phyloP scores from a whole-genome alignment of 2,888 invertebrate genomes.

The Drosophila algonquin region DNA sequence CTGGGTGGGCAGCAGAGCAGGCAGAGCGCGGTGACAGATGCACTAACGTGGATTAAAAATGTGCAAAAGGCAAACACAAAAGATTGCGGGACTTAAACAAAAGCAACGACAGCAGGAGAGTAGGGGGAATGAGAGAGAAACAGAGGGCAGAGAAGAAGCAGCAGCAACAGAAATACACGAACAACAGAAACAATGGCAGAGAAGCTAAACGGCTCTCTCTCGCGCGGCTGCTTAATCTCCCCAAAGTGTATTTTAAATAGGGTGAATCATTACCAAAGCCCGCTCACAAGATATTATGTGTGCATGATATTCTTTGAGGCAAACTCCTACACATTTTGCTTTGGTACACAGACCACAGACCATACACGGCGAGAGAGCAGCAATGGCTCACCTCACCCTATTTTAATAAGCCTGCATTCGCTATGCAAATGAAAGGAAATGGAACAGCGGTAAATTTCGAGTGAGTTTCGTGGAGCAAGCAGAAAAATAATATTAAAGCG shows the following conservation, averaged over 20 bases:
- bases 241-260: background rate
- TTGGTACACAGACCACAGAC: too few species aligned
- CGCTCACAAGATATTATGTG: background rate
- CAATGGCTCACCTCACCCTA: background rate
- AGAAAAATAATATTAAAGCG: slow-evolving; percentile 34
- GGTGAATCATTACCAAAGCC: background rate
- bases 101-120: slow-evolving; percentile 24
- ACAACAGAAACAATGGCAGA: background rate
- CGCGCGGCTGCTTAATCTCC: background rate
- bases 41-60: slow-evolving; percentile 63
- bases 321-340: too few species aligned
- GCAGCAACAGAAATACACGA: background rate
- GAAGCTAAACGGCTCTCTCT: background rate
- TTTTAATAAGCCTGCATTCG: background rate
- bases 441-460: slow-evolving; percentile 50
- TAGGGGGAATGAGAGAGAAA: background rate
- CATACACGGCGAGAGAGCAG: background rate
- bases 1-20: background rate
- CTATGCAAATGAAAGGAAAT: slow-evolving; percentile 45
- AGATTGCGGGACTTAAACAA: slow-evolving; percentile 32
- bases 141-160: background rate
- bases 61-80: slow-evolving; percentile 45
- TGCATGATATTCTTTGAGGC: background rate
- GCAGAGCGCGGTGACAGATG: slow-evolving; percentile 45
- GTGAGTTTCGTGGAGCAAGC: slow-evolving; percentile 11